Base-by-base conservation (phyloP, 2,888 invertebrate species). In the Melangyna quadrimaculata region DNA sequence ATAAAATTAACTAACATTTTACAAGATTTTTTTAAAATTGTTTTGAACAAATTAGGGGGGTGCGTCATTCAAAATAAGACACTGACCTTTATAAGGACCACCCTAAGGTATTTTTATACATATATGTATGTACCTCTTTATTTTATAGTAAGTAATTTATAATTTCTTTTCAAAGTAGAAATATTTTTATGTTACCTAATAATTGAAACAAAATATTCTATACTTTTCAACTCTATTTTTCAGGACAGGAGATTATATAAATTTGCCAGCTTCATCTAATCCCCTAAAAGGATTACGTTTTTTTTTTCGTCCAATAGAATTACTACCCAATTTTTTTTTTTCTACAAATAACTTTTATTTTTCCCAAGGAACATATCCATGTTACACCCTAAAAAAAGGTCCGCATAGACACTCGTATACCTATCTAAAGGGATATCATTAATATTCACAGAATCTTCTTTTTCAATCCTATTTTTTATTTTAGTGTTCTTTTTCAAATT, bases 371-470 rank as follows among this genome's bases (percentile, higher is more conserved):
- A 7, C 29, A 59, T 10, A 27, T 40, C 27, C 43, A 29, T 29
- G 29, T 32, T 45, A 45, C 45, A 32, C 29, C 45, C 19, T 27
- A 45, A 14, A 19, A 14, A 19, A 45, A 29, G 14, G 29, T 65
- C 43, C 9, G 29, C 43, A 45, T 17, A 45, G 17, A 45, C 45
- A 65, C 9, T 17, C 43, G 32, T 17, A 45, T 12, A 45, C 45
- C 45, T 19, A 65, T 65, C 45, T 32, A 10, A 17, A 65, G 6
- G 29, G 24, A 29, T 65, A 29, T 45, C 65, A 65, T 65, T 65
- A 65, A 65, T 65, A 65, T 65, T 65, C 65, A n/a, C 22, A 37
- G 63, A 63, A 27, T 43, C 17, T 65, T 9, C 22, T 37, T 37
- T 35, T 37, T 5, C 17, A 17, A 17, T 45, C 29, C 19, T 45